Conservation (phyloP, 2,113 vertebrate genomes). For the Charina bottae region DNA sequence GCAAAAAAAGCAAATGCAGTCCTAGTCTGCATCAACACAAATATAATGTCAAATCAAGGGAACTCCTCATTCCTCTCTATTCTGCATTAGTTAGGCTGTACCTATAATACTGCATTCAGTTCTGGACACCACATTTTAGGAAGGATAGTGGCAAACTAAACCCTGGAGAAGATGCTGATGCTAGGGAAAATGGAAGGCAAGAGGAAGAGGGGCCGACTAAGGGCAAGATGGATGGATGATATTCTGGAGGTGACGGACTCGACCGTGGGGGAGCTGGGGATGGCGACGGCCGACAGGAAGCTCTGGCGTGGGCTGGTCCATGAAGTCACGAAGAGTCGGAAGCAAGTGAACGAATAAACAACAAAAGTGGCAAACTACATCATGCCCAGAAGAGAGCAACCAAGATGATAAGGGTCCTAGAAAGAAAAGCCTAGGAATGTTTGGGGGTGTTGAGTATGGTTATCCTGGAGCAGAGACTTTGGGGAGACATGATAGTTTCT, state of each 20-base stretch:
- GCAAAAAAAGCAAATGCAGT: neutral
- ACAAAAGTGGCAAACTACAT: neutral
- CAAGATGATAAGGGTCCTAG: neutral
- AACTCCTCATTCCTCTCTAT: neutral
- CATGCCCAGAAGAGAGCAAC: neutral
- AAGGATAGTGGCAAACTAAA: neutral
- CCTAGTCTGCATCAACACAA: neutral
- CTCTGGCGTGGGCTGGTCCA: no score
- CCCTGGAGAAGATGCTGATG: no score
- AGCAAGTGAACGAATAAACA: no score
- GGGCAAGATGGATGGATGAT: no score
- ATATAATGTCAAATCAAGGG: neutral
- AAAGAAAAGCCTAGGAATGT: neutral
- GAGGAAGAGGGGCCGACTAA: no score
- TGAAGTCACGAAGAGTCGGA: no score
- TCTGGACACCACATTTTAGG: neutral
- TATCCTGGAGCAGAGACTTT: neutral
- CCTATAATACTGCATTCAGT: neutral
- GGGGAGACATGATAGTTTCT: neutral
- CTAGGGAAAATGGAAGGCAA: no score
- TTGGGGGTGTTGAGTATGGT: neutral
- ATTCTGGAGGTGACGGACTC: no score
- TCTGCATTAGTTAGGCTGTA: neutral
- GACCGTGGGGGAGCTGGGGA: no score
- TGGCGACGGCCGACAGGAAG: no score